A percentile compares a stretch with the other conserved stretches of the same genome.
Conservation (phyloP, 2,797 vertebrate species). For the Choloepus didactylus region DNA sequence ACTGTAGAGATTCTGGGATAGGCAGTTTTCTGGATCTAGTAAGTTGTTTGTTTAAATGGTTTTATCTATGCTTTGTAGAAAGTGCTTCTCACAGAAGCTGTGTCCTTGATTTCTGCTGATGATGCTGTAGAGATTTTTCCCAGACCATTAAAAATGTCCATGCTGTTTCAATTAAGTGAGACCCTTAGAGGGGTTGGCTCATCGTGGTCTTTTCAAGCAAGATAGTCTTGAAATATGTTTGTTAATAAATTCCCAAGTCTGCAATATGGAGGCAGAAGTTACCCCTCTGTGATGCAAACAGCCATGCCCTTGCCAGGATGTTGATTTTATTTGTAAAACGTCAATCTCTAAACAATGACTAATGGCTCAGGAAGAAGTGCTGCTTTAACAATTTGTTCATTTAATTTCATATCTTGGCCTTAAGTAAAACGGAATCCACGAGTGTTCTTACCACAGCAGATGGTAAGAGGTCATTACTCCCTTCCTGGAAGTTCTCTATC, state of each 20-base stretch:
- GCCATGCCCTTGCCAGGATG: background rate
- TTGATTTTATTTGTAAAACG: constrained; percentile 66
- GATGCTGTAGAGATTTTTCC: constrained; percentile 41
- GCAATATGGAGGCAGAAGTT: background rate
- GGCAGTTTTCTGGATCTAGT: background rate
- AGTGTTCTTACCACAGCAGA: constrained; percentile 13
- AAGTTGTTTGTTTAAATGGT: constrained; percentile 34
- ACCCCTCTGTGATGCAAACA: background rate
- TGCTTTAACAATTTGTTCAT: constrained; percentile 43
- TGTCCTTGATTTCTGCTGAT: constrained; percentile 47
- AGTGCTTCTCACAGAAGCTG: background rate
- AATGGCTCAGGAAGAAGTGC: constrained; percentile 1
- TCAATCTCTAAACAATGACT: constrained; percentile 58
- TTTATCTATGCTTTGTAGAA: constrained; percentile 30
- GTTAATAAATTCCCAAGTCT: constrained; percentile 18
- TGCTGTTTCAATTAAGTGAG: background rate
- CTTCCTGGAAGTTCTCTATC: constrained; percentile 55
- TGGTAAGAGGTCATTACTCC: background rate
- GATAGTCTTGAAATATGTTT: constrained; percentile 32
- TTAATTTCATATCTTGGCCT: constrained; percentile 24
- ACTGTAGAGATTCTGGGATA: background rate
- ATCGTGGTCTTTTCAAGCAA: background rate
- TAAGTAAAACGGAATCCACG: constrained; percentile 34
- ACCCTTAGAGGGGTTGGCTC: background rate
- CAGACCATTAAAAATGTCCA: background rate